phyloP scores from a whole-genome alignment of 2,797 vertebrate species.

The Chrysocyon brachyurus region DNA sequence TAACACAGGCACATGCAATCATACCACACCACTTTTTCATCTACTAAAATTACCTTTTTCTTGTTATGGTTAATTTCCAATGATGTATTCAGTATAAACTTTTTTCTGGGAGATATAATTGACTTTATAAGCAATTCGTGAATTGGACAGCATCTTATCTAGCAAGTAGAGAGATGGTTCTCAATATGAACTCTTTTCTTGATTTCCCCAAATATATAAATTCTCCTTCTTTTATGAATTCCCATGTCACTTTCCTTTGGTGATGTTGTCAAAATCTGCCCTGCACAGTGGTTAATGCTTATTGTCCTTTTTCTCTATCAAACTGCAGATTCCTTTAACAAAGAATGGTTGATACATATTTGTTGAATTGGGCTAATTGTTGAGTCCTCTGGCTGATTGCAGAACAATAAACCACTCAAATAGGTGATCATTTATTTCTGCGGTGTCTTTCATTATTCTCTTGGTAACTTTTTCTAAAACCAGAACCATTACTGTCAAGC shows the following conservation, averaged over 20 bases:
- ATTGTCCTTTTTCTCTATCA: neutral
- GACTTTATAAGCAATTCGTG: neutral
- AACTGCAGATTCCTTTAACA: slow-evolving; percentile 9
- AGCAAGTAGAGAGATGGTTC: neutral
- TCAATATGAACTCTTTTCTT: neutral
- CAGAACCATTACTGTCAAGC: slow-evolving; percentile 1
- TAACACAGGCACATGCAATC: neutral
- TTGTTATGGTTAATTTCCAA: neutral
- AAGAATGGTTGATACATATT: neutral
- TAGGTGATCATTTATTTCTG: slow-evolving; percentile 45
- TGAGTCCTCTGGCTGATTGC: neutral
- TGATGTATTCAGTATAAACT: neutral
- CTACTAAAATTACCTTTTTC: slow-evolving; percentile 19
- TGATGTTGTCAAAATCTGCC: neutral
- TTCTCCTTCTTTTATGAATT: slow-evolving; percentile 36
- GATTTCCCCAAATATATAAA: neutral
- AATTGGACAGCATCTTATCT: neutral
- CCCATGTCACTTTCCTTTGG: neutral
- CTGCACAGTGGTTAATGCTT: neutral
- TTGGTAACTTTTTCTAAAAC: slow-evolving; percentile 60
- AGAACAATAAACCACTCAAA: slow-evolving; percentile 23
- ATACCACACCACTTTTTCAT: neutral
- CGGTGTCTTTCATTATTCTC: slow-evolving; percentile 27
- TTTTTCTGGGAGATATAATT: neutral
- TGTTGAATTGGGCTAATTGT: neutral